Conservation (phyloP, 2,888 invertebrate species). For the Gastracanthus pulcherrimus region DNA sequence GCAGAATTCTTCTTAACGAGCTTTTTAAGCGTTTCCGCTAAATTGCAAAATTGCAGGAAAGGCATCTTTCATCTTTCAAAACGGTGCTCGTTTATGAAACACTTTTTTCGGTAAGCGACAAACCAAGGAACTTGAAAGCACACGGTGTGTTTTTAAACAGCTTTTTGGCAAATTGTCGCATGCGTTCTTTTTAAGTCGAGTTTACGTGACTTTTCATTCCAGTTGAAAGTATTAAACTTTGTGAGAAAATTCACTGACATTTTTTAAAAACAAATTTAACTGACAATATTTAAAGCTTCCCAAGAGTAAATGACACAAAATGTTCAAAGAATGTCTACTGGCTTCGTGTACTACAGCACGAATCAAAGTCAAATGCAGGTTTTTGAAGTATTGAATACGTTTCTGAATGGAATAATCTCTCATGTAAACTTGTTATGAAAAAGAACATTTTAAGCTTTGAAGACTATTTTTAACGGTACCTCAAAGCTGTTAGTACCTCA, state of each 20-base stretch:
- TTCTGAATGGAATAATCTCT: too few relatives aligned
- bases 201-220: not conserved
- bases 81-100: not conserved
- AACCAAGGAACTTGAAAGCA: not conserved
- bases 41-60: slow-evolving; percentile 4
- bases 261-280: not conserved
- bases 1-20: not conserved
- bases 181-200: not conserved
- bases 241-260: not conserved
- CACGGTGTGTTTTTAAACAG: not conserved
- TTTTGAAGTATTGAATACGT: too few relatives aligned
- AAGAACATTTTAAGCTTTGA: too few relatives aligned
- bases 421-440: too few relatives aligned
- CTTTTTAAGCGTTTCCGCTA: not conserved
- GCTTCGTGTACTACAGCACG: too few relatives aligned
- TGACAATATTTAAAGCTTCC: too few relatives aligned
- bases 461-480: too few relatives aligned
- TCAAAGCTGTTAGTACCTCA: too few relatives aligned
- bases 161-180: not conserved
- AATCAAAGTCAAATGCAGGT: too few relatives aligned
- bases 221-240: not conserved
- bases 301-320: too few relatives aligned
- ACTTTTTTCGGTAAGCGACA: not conserved
- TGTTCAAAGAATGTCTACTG: too few relatives aligned
- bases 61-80: not conserved